Base-by-base conservation (phyloP, 2,113 vertebrate genomes). In the Stictonetta naevosa region DNA sequence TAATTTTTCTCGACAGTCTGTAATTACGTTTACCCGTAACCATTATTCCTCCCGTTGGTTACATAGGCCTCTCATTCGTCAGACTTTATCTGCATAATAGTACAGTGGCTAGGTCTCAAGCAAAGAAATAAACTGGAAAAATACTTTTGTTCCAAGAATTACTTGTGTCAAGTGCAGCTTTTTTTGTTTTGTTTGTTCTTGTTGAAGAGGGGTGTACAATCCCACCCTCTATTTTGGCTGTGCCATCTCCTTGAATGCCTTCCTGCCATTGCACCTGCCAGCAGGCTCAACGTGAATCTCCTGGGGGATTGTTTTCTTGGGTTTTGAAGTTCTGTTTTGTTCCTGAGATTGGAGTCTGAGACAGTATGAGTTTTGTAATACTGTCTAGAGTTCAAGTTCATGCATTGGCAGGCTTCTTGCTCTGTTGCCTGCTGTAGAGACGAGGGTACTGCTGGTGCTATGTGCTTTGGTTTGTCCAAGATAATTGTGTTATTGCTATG, bases 1-100 rank as follows among this genome's bases (percentile, higher is more conserved):
- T 94, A 88, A 88, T 96, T 94, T 94, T 63, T 80, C 90, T 28
- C 14, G 36, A n/a, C 75, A 77, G 72, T 73, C 58, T 96, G 86
- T 94, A 96, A 92, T 97, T 95, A 72, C 58, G 31, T 82, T 96
- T 93, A 46, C 89, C 42, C 0, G 1, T 67, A 71, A 72, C 92
- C 7, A 5, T 94, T 95, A 68, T 95, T 96, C 56, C 77, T 78
- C 38, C 2, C 11, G 38, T 55, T 92, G 80, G 52, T 92, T 92
- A 31, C 68, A 13, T 5, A 46, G 83, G 38, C 92, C 89, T 88
- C 81, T 82, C 69, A 86, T 82, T 86, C 3, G 12, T 86, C 92
- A 86, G 75, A 21, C 66, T 81, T 68, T 53, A 42, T 92, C 77
- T 91, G 86, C 56, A 40, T 52, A 86, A 56, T 40, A 52, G 52